Conservation (phyloP, 1,140 invertebrate species). For the Portunus trituberculatus region DNA sequence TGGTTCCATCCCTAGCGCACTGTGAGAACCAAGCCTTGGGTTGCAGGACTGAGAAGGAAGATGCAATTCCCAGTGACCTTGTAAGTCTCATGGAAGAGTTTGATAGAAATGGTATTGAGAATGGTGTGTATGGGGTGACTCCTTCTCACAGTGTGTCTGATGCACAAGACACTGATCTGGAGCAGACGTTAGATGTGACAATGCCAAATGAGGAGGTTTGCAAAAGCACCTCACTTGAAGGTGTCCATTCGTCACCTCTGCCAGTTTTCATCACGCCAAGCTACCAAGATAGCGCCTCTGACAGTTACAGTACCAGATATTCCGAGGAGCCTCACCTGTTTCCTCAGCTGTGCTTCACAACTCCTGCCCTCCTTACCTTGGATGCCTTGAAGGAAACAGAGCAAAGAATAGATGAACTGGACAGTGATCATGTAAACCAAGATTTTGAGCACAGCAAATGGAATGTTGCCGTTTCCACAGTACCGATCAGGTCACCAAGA, state of each 20-base stretch:
- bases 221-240: background rate
- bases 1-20: no score
- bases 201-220: background rate
- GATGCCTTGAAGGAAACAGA: slow-evolving; percentile 54
- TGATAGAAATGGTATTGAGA: slow-evolving; percentile 65
- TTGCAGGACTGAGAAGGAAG: background rate
- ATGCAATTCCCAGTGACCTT: slow-evolving; percentile 32
- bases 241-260: slow-evolving; percentile 24
- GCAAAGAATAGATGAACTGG: background rate
- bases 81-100: slow-evolving; percentile 68
- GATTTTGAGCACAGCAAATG: background rate
- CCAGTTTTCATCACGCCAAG: slow-evolving; percentile 58
- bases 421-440: background rate
- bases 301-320: background rate
- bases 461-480: background rate
- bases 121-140: slow-evolving; percentile 59
- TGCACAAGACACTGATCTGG: slow-evolving; percentile 31
- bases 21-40: background rate
- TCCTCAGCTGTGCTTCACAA: slow-evolving; percentile 65
- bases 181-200: no score
- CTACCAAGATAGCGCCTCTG: background rate
- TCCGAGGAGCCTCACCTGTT: slow-evolving; percentile 24
- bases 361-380: slow-evolving; percentile 58
- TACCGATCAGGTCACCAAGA: background rate
- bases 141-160: slow-evolving; percentile 26